Evolutionary conservation across 2,888 invertebrate species (phyloP), one percentile per base, ranked within the genome.

Genomic region (Archips xylosteana): DNA sequence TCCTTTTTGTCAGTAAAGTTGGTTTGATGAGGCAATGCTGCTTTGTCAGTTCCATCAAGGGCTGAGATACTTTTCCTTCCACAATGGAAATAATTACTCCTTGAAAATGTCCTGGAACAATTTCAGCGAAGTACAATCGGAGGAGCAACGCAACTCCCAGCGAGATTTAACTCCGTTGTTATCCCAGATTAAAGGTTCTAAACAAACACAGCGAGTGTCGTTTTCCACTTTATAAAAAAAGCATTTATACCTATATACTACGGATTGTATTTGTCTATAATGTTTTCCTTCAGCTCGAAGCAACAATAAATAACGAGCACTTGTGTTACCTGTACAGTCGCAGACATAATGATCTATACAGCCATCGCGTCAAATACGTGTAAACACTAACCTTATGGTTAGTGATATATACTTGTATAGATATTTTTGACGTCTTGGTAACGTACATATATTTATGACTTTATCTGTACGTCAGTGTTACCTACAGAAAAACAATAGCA

Each of bases 11-110:
- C 39, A 39, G 39, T 49, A 47, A 67, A 67, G 15, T 59, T 42
- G 57, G 39, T 47, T 61, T 45, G 39, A 45, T 12, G 62, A 63
- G 61, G n/a, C 63, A 59, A 39, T 57, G 13, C 39, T 61, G 54
- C 68, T 67, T 45, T 69, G 69, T 74, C 64, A 65, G 74, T 65
- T 65, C 39, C 65, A 39, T 39, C 39, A 74, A 49, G 32, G 51
- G 64, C 59, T 34, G 12, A 47, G 67, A 69, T 74, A 74, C 64
- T 74, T 69, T 69, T 45, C 66, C 69, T 69, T 45, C 66, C 69
- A 74, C 69, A 74, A 74, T 69, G 51, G 64, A 65, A 51, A 61
- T 74, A 65, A 74, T 74, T 69, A 69, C 51, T 74, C 45, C 59
- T 60, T 54, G 45, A 45, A 64, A 64, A 64, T 49, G 9, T n/a